These are phyloP conservation scores for Scaptomyza caliginosa DNA, from an alignment of 2,888 invertebrate genomes.

Conservation along the genomic window DNA sequence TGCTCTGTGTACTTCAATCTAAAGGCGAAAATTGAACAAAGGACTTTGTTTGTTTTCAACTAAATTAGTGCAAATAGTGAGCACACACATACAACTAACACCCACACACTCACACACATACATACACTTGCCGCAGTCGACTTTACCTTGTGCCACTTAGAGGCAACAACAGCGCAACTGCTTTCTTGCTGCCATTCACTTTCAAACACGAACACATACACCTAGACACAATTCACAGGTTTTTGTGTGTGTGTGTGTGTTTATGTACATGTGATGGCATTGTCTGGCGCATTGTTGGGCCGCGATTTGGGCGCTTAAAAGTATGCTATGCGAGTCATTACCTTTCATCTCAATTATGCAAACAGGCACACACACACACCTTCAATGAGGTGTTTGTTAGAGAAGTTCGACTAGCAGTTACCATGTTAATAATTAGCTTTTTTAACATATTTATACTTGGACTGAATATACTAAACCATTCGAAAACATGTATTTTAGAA, in stretches of 20 bases:
- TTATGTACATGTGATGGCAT: slow-evolving; percentile 45
- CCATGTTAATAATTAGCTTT: neutral
- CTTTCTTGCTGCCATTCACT: slow-evolving; percentile 65
- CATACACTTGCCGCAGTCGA: slow-evolving; percentile 40
- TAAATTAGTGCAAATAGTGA: slow-evolving; percentile 80
- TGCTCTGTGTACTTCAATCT: slow-evolving; percentile 49
- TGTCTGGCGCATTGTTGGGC: slow-evolving; percentile 72
- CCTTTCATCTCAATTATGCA: slow-evolving; percentile 79
- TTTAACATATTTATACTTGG: neutral
- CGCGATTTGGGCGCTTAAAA: slow-evolving; percentile 73
- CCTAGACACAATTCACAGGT: slow-evolving; percentile 18
- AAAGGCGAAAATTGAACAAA: slow-evolving; percentile 79
- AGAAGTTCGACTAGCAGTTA: neutral
- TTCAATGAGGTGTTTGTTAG: neutral
- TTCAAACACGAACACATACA: slow-evolving; percentile 32
- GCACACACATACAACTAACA: slow-evolving; percentile 20
- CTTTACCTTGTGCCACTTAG: slow-evolving; percentile 79
- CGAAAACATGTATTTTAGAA: neutral
- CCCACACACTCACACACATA: slow-evolving; percentile 28
- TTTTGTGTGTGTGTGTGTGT: slow-evolving; percentile 1
- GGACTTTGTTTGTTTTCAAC: slow-evolving; percentile 78
- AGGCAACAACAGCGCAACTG: slow-evolving; percentile 50
- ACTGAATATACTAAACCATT: neutral
- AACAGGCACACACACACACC: slow-evolving; percentile 16
- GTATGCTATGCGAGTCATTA: slow-evolving; percentile 76